Percentiles rank a stretch among this genome's conserved stretches.
Conservation (phyloP, 2,113 vertebrate genomes). For the Holacanthus passer region DNA sequence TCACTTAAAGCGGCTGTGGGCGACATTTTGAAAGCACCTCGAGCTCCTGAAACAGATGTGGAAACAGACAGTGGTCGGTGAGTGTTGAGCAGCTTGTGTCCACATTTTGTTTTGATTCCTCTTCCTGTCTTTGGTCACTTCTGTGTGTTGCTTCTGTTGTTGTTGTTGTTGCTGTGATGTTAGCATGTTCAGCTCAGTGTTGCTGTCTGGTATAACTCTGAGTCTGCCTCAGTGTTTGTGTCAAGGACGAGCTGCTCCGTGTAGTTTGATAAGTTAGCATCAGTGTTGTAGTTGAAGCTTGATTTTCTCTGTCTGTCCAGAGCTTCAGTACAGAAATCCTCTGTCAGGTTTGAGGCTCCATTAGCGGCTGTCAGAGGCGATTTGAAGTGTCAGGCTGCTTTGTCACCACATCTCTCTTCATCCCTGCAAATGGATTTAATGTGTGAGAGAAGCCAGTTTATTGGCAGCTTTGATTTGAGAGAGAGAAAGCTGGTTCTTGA, state of each 20-base stretch:
- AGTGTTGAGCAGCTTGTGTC: slow-evolving; percentile 66
- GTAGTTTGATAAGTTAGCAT: slow-evolving; percentile 54
- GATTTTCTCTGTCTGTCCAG: neutral
- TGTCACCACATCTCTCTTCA: slow-evolving; percentile 62
- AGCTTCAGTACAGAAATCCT: neutral
- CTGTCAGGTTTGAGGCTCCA: slow-evolving; percentile 43
- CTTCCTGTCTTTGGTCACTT: slow-evolving; percentile 31
- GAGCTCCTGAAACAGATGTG: slow-evolving; percentile 81
- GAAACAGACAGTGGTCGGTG: slow-evolving; percentile 76
- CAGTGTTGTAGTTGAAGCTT: neutral
- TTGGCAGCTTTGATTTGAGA: slow-evolving; percentile 64
- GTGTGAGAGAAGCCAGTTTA: slow-evolving; percentile 29
- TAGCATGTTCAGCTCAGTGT: slow-evolving; percentile 40
- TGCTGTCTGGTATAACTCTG: slow-evolving; percentile 47
- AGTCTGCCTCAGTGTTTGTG: neutral
- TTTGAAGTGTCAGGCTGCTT: slow-evolving; percentile 73
- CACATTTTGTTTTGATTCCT: slow-evolving; percentile 19
- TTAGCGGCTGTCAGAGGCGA: slow-evolving; percentile 75
- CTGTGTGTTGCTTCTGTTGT: slow-evolving; percentile 25
- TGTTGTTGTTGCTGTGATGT: neutral
- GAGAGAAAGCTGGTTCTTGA: neutral
- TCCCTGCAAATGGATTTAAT: slow-evolving; percentile 55
- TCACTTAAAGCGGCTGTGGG: slow-evolving; percentile 2
- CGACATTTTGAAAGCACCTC: slow-evolving; percentile 53
- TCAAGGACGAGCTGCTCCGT: slow-evolving; percentile 21